phyloP scores from a whole-genome alignment of 1,140 invertebrate species.

The Euwallacea similis region DNA sequence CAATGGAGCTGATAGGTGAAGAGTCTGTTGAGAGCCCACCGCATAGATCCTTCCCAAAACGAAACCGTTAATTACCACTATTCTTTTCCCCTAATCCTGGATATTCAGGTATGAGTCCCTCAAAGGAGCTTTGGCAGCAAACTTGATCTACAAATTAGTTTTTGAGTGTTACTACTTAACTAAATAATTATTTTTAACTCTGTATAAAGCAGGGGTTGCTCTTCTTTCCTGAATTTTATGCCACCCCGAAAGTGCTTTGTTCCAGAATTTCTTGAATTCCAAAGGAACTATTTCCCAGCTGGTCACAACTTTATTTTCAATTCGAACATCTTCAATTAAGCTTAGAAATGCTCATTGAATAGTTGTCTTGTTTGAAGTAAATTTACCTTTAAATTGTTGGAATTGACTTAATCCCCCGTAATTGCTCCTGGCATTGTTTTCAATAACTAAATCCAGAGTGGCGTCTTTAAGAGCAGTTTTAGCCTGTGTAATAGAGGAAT shows the following conservation, averaged over 20 bases:
- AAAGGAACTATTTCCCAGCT: constrained; percentile 59
- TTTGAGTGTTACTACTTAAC: background rate
- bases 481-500: constrained; percentile 43
- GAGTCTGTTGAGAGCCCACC: constrained; percentile 61
- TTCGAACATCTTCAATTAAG: constrained; percentile 54
- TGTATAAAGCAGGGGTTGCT: constrained; percentile 47
- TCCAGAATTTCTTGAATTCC: constrained; percentile 58
- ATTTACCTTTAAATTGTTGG: constrained; percentile 57
- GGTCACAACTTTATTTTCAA: constrained; percentile 53
- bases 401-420: constrained; percentile 56
- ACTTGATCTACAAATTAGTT: constrained; percentile 8
- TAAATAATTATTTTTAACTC: constrained; percentile 25
- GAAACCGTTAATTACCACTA: constrained; percentile 66
- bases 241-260: constrained; percentile 43
- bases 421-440: constrained; percentile 63
- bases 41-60: constrained; percentile 62
- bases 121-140: constrained; percentile 13
- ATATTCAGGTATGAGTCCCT: constrained; percentile 52
- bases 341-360: constrained; percentile 4
- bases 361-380: background rate
- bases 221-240: constrained; percentile 10
- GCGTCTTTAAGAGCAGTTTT: constrained; percentile 41
- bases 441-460: constrained; percentile 60
- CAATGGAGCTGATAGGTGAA: constrained; percentile 62
- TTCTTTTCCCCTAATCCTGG: constrained; percentile 58